Evolutionary conservation across 2,113 vertebrate genomes (phyloP).

Genomic region (Neolamprologus fasciatus): DNA sequence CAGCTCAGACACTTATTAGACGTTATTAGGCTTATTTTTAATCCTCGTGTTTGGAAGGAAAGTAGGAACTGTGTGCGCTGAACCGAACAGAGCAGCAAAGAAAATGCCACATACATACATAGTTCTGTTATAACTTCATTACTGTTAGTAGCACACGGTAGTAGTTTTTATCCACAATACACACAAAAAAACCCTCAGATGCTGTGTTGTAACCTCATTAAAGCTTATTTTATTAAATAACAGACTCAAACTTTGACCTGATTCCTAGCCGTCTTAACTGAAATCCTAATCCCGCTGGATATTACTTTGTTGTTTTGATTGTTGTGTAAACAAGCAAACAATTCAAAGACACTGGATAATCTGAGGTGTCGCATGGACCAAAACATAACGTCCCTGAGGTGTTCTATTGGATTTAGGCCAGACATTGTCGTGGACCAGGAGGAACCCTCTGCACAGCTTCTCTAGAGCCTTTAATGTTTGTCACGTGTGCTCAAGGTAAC

Average conservation of each 20-base stretch:
- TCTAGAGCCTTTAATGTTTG: not conserved
- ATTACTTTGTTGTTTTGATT: not conserved
- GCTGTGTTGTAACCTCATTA: not conserved
- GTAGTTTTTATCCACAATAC: not conserved
- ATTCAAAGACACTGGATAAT: not conserved
- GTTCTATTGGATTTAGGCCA: not conserved
- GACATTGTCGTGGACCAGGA: not conserved
- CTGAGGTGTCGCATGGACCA: not conserved
- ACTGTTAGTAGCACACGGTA: not conserved
- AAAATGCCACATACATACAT: not conserved
- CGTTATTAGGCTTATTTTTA: not conserved
- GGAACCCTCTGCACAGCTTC: not conserved
- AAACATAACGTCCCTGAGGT: not conserved
- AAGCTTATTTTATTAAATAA: not conserved
- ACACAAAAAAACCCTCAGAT: fast-evolving
- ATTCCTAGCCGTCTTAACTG: not conserved
- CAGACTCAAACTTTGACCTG: not conserved
- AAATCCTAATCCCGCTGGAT: not conserved
- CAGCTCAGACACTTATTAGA: not conserved
- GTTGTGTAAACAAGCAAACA: not conserved
- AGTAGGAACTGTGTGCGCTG: not conserved
- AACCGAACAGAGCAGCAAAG: not conserved
- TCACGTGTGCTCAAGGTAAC: not conserved
- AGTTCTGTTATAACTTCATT: not conserved
- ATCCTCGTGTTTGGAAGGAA: not conserved